phyloP scores from a whole-genome alignment of 2,113 vertebrate species.

The Cricetomys ansorgei region DNA sequence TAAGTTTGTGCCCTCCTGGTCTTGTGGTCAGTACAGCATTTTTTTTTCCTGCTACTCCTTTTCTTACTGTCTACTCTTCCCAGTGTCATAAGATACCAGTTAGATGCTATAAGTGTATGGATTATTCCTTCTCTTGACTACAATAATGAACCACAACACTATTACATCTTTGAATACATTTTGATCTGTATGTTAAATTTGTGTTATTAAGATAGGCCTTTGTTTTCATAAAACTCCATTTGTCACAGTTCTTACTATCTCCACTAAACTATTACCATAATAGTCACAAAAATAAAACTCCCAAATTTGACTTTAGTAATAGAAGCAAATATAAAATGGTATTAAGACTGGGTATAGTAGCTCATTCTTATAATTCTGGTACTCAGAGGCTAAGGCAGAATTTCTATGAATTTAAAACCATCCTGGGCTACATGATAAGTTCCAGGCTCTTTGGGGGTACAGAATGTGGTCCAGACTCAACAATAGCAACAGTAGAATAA shows the following conservation, averaged over 20 bases:
- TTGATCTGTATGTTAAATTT: not conserved
- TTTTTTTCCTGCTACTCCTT: not conserved
- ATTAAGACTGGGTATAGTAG: not conserved
- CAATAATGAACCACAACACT: not conserved
- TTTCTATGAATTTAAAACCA: not conserved
- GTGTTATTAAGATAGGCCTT: not conserved
- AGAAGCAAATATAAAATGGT: not conserved
- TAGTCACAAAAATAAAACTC: not conserved
- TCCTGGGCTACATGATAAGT: not conserved
- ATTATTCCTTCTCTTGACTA: not conserved
- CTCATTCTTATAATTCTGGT: not conserved
- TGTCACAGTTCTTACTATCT: not conserved
- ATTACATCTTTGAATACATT: not conserved
- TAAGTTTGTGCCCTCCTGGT: not conserved
- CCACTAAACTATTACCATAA: not conserved
- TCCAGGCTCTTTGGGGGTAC: not conserved
- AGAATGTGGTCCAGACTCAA: not conserved
- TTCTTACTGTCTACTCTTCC: not conserved
- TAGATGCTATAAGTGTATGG: not conserved
- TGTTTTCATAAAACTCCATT: not conserved
- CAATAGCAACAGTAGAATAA: not conserved
- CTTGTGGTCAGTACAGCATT: not conserved
- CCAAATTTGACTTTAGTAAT: constrained; percentile 27
- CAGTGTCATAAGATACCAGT: not conserved
- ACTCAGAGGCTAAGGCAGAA: not conserved